These are phyloP conservation scores for Lithodes maja DNA, from an alignment of 2,888 invertebrate species.

Conservation along the genomic window DNA sequence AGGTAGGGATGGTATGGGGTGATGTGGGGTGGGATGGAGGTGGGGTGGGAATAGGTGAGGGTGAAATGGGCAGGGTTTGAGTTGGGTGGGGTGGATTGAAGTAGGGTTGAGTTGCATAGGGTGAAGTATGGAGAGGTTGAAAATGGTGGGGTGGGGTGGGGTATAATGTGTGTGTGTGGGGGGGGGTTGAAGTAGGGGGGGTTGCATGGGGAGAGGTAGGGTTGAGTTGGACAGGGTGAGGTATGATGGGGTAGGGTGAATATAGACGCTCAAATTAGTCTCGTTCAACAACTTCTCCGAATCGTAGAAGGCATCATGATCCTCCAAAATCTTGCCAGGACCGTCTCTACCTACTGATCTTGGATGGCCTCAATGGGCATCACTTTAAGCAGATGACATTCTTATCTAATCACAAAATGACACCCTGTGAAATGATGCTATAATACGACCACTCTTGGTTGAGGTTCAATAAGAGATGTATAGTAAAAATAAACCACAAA, in stretches of 20 bases:
- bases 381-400: no score
- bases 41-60: neutral
- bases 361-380: no score
- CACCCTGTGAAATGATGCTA: no score
- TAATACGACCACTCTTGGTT: no score
- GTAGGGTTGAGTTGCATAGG: neutral
- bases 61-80: neutral
- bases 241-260: neutral
- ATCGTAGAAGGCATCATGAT: no score
- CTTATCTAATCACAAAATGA: no score
- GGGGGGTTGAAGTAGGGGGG: neutral
- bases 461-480: no score
- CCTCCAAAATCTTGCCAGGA: no score
- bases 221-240: neutral
- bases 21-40: neutral
- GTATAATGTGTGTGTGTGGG: slow-evolving; percentile 4
- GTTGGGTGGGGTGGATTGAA: neutral
- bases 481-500: no score
- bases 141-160: neutral
- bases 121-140: neutral
- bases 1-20: neutral
- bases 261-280: no score
- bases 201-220: neutral
- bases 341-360: no score
- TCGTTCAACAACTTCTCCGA: no score